Evolutionary conservation across 2,888 invertebrate genomes (phyloP), one percentile per base, ranked within the genome.

Genomic region (Halocaridina rubra): DNA sequence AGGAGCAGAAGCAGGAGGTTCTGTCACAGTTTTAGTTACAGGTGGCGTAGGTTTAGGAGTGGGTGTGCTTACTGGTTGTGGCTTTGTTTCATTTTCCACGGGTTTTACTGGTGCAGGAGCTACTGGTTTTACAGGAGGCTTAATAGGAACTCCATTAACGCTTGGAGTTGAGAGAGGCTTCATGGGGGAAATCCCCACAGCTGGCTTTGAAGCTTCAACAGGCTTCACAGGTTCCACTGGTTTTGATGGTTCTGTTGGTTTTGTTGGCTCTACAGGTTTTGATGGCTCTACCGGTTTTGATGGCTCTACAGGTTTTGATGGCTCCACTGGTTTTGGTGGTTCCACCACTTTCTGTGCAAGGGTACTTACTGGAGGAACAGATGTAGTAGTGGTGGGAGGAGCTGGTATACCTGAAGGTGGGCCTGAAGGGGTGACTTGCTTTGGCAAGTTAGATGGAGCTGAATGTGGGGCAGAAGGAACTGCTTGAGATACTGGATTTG

Each of bases 131-230:
- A 67, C 74, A n/a, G 80, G 74, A 1, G 79, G 67, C 67, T 84
- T 84, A 57, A 74, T 75, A 64, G 82, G 86, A n/a, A 86, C 86
- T 8, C 86, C 86, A 67, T 86, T 86, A n/a, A 86, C 84, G 24
- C 84, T 86, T 33, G 86, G 86, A 27, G 69, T 57, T 2, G 78
- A 75, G n/a, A n/a, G n/a, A n/a, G n/a, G n/a, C n/a, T n/a, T n/a
- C n/a, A n/a, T n/a, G n/a, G n/a, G n/a, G n/a, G n/a, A n/a, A n/a
- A n/a, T n/a, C n/a, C n/a, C n/a, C n/a, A n/a, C n/a, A 16, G 61
- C 27, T 27, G 77, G 57, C 46, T 77, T 77, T 27, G 75, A 33
- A 16, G 84, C 30, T 19, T 79, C 79, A 0, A 46, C 71, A 0
- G 46, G 46, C 30, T 81, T 81, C 30, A 64, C 67, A 22, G 67